Evolutionary conservation across 2,888 invertebrate species (phyloP), one percentile per base, ranked within the genome.

Genomic region (Acrocera orbiculus): DNA sequence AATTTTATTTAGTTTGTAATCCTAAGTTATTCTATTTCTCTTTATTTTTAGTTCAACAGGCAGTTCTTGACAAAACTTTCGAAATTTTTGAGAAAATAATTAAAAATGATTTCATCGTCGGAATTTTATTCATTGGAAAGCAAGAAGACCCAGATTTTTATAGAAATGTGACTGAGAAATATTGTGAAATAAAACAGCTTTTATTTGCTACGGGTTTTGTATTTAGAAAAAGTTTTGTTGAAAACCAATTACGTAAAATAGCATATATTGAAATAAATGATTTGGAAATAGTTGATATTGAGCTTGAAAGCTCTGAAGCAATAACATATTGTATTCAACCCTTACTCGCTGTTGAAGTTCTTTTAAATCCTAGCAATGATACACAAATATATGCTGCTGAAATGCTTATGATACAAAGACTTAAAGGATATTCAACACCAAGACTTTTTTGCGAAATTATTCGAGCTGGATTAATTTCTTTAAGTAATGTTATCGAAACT

Each of bases 361-460:
- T 87, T 26, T 63, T 82, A 0, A 82, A 86, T 57, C 87, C 90
- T 1, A 80, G 83, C 46, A 78, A 77, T 34, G 81, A 89, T 44
- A 75, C 86, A 16, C 70, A 76, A 31, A 72, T 76, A 30, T 70
- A 89, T 42, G 79, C 83, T 1, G 76, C 78, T 43, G 85, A 90
- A 52, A 61, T 93, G 33, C 62, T 81, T 27, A 76, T 90, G 67
- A 68, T 92, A 32, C 80, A 89, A 54, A 73, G 79, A 43, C 65
- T 90, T 1, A 86, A 90, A 60, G 78, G 79, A 34, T 79, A 82
- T 46, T 67, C 75, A n/a, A 70, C 78, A 44, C 68, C 83, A 2
- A 70, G 85, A 42, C 58, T 93, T 1, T 90, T 82, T 51, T 80
- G 82, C 52, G 92, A 93, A 65, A 67, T 93, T 19, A 79, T 92